Conservation (phyloP, 2,888 invertebrate genomes). For the Netelia fuscicornis region DNA sequence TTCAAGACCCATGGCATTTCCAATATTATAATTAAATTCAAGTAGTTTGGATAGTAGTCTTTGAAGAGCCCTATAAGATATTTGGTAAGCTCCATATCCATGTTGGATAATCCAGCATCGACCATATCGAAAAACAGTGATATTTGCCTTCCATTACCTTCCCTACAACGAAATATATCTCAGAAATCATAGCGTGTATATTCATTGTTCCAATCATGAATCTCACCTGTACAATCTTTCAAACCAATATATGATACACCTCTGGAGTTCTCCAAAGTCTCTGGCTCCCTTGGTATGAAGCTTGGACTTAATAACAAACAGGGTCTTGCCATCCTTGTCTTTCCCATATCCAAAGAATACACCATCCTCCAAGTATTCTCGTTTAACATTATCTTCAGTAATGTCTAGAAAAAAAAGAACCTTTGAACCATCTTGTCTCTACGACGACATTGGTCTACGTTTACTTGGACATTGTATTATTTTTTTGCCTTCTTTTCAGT, state of each 20-base stretch:
- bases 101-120: conserved; percentile 93
- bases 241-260: conserved; percentile 94
- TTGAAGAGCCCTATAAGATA: conserved; percentile 95
- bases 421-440: conserved; percentile 12
- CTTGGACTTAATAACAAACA: conserved; percentile 93
- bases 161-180: conserved; percentile 84
- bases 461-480: conserved; percentile 4
- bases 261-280: conserved; percentile 91
- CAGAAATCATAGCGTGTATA: background rate
- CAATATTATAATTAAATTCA: conserved; percentile 95
- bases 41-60: conserved; percentile 93
- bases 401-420: conserved; percentile 86
- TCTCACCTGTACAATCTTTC: conserved; percentile 90
- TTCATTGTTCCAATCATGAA: background rate
- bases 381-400: conserved; percentile 89
- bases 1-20: conserved; percentile 98
- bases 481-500: conserved; percentile 67
- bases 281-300: conserved; percentile 92
- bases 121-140: conserved; percentile 96
- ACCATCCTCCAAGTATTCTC: conserved; percentile 91
- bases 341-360: conserved; percentile 91
- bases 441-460: background rate
- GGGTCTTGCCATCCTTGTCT: conserved; percentile 92
- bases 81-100: conserved; percentile 97
- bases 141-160: conserved; percentile 91